Evolutionary conservation across 2,113 vertebrate genomes (phyloP).

Genomic region (Gymnobelideus leadbeateri): DNA sequence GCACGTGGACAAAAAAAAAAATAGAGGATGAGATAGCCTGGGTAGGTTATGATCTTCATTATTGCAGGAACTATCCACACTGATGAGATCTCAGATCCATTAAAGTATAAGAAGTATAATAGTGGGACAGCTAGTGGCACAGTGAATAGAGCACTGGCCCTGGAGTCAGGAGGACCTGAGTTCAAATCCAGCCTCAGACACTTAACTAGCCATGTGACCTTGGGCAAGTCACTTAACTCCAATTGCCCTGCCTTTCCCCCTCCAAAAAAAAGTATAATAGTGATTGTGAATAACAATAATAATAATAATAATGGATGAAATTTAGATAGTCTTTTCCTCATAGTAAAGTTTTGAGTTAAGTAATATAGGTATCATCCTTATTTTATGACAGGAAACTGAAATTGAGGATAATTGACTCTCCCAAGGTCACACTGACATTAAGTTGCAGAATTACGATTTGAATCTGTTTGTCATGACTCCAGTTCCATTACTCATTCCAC

Average conservation of each 20-base stretch:
- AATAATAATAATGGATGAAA: neutral
- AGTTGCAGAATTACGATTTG: neutral
- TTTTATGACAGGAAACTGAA: neutral
- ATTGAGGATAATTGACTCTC: neutral
- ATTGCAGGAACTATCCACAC: neutral
- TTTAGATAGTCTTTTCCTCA: neutral
- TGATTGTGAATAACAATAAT: neutral
- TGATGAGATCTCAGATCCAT: neutral
- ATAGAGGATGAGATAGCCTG: neutral
- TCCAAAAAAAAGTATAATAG: neutral
- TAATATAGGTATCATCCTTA: neutral
- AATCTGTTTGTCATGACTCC: neutral
- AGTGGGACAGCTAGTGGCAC: neutral
- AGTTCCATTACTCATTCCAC: neutral
- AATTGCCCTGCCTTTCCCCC: no score
- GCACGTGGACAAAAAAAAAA: neutral
- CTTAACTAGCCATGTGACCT: no score
- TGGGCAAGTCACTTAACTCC: no score
- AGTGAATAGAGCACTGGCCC: no score
- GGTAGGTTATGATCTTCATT: neutral
- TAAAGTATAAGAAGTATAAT: neutral
- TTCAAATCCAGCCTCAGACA: no score
- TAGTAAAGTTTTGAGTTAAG: neutral
- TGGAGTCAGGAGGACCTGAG: no score
- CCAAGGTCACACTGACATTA: neutral